A percentile compares a stretch with the other conserved stretches of the same genome.
Evolutionary conservation across 2,113 vertebrate genomes (phyloP).

Genomic region (Passer domesticus): DNA sequence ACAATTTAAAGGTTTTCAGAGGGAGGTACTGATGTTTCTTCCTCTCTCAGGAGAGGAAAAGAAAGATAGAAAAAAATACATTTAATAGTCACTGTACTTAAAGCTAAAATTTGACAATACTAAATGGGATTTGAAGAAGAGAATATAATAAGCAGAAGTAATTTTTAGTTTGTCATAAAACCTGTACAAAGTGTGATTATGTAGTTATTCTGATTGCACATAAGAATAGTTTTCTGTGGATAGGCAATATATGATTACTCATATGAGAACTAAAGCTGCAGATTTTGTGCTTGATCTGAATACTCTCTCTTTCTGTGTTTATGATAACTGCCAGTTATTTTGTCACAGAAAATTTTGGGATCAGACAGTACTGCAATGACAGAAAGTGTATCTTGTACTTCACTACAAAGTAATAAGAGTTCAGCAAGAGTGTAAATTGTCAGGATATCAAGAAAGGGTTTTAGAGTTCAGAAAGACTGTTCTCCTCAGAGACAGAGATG

Average conservation of each 20-base stretch:
- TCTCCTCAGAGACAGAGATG: background rate
- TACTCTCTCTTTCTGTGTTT: background rate
- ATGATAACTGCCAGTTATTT: background rate
- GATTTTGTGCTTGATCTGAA: background rate
- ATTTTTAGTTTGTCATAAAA: background rate
- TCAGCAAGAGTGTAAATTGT: background rate
- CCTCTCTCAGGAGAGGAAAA: background rate
- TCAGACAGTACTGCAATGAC: background rate
- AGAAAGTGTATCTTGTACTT: background rate
- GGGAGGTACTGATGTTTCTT: background rate
- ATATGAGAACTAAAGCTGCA: background rate
- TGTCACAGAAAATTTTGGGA: background rate
- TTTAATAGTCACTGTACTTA: background rate
- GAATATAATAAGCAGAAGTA: background rate
- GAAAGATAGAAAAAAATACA: background rate
- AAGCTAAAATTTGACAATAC: background rate
- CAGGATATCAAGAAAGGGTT: background rate
- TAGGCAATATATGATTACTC: background rate
- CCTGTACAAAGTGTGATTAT: background rate
- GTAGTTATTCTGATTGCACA: background rate
- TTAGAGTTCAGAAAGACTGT: background rate
- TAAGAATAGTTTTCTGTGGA: background rate
- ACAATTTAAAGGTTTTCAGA: background rate
- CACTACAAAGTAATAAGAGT: background rate
- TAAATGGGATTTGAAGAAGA: background rate